A percentile compares a stretch with the other conserved stretches of the same genome.
These are phyloP conservation scores for Leistus spinibarbis DNA, from an alignment of 2,888 invertebrate species.

Conservation along the genomic window DNA sequence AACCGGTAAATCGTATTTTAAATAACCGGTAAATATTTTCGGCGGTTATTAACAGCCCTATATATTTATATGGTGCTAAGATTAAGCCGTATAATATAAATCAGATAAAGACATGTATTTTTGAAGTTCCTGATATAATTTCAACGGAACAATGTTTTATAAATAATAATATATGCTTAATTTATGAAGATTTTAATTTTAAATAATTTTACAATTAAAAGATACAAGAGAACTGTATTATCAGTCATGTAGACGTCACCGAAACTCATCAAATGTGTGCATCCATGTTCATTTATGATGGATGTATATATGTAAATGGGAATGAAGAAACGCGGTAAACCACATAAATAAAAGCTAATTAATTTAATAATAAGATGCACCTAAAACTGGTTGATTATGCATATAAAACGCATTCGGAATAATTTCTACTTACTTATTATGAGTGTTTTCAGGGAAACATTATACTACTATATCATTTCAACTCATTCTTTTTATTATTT, in stretches of 20 bases:
- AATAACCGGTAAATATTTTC: too few species aligned
- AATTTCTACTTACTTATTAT: not conserved
- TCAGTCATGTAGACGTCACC: not conserved
- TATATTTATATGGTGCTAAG: too few species aligned
- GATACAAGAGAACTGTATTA: too few species aligned
- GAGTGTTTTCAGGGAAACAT: not conserved
- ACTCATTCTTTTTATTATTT: conserved; percentile 34
- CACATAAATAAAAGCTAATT: conserved; percentile 20
- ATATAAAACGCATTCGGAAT: conserved; percentile 6
- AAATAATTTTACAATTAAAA: too few species aligned
- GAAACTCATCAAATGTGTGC: not conserved
- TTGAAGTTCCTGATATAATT: too few species aligned
- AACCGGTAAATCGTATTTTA: too few species aligned
- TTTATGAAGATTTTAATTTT: too few species aligned
- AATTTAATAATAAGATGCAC: conserved; percentile 26
- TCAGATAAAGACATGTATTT: too few species aligned
- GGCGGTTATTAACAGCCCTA: too few species aligned
- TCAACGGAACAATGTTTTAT: too few species aligned
- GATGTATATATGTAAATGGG: not conserved
- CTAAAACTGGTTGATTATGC: conserved; percentile 27
- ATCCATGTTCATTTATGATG: not conserved
- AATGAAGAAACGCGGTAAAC: not conserved
- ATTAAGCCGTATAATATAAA: too few species aligned
- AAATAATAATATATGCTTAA: too few species aligned
- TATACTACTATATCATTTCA: conserved; percentile 20